These are phyloP conservation scores for Ophonus ardosiacus DNA, from an alignment of 2,888 invertebrate genomes.

Conservation along the genomic window DNA sequence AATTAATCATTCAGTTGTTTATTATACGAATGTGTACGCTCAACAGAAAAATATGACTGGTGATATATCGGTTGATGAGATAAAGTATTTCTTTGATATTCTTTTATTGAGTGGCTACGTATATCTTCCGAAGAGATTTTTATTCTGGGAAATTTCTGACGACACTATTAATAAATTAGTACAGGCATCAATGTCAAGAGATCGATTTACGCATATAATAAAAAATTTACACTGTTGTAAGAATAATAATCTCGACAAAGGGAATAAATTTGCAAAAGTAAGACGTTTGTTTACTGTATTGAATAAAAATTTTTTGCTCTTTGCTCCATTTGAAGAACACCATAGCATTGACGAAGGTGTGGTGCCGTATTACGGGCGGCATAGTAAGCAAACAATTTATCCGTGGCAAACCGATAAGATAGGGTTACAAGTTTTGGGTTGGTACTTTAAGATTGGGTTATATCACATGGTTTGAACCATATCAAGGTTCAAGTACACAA, in stretches of 20 bases:
- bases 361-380: slow-evolving; percentile 70
- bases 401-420: slow-evolving; percentile 66
- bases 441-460: slow-evolving; percentile 63
- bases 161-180: slow-evolving; percentile 67
- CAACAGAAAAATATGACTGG: background rate
- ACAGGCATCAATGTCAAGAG: slow-evolving; percentile 66
- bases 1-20: background rate
- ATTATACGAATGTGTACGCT: background rate
- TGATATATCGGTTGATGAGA: background rate
- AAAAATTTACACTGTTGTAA: slow-evolving; percentile 67
- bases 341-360: slow-evolving; percentile 70
- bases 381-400: slow-evolving; percentile 68
- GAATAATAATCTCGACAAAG: slow-evolving; percentile 64
- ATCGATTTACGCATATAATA: slow-evolving; percentile 67
- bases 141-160: slow-evolving; percentile 67
- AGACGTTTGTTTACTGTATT: slow-evolving; percentile 66
- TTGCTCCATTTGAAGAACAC: slow-evolving; percentile 67
- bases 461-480: slow-evolving; percentile 54
- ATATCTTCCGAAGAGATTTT: slow-evolving; percentile 57
- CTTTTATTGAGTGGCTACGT: background rate
- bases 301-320: slow-evolving; percentile 65
- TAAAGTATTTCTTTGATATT: background rate
- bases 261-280: slow-evolving; percentile 63
- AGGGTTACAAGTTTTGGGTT: slow-evolving; percentile 66
- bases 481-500: slow-evolving; percentile 46